phyloP scores from a whole-genome alignment of 2,797 vertebrate species.

The Peromyscus eremicus region DNA sequence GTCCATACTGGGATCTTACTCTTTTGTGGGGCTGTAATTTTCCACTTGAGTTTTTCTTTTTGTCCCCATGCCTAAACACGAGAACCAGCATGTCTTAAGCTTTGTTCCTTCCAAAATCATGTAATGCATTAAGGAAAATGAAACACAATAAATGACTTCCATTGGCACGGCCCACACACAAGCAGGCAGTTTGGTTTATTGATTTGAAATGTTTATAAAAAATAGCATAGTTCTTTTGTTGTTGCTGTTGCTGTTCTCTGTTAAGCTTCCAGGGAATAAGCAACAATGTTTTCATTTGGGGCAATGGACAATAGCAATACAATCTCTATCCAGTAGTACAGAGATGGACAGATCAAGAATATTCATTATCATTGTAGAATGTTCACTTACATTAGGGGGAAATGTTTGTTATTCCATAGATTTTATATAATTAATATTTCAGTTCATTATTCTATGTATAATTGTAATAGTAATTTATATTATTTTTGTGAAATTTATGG shows the following conservation, averaged over 20 bases:
- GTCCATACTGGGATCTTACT: not conserved
- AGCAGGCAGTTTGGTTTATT: not conserved
- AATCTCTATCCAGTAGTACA: not conserved
- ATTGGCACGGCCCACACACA: not conserved
- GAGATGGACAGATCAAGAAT: not conserved
- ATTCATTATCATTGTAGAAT: not conserved
- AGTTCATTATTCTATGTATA: not conserved
- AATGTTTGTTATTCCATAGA: not conserved
- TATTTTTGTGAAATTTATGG: conserved; percentile 35
- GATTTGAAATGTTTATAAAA: not conserved
- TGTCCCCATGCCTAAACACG: not conserved
- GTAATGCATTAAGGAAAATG: not conserved
- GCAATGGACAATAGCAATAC: not conserved
- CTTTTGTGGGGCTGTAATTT: not conserved
- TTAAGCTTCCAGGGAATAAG: not conserved
- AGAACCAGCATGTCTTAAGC: not conserved
- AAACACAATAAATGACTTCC: not conserved
- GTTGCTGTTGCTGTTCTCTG: not conserved
- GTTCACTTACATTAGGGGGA: conserved; percentile 11
- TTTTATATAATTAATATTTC: not conserved
- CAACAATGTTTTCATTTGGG: not conserved
- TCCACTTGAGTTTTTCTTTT: not conserved
- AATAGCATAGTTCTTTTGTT: not conserved
- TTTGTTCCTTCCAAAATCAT: not conserved
- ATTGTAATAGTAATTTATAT: conserved; percentile 6